phyloP scores from a whole-genome alignment of 2,888 invertebrate species.

The Phalera bucephala region DNA sequence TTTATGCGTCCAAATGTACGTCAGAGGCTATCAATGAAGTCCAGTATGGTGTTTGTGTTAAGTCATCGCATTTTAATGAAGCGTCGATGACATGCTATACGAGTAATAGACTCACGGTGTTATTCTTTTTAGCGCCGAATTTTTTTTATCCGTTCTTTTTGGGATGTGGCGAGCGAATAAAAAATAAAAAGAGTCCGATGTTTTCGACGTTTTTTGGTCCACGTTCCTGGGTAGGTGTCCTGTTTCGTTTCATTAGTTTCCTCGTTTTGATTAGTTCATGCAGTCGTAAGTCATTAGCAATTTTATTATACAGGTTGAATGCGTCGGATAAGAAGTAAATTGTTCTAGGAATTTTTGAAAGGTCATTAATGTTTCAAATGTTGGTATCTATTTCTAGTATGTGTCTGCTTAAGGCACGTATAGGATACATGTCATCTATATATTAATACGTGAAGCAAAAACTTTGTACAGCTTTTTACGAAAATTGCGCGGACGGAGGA shows the following conservation, averaged over 20 bases:
- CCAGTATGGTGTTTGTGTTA: slow-evolving; percentile 78
- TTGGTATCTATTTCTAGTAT: background rate
- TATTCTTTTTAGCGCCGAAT: slow-evolving; percentile 79
- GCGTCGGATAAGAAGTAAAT: slow-evolving; percentile 5
- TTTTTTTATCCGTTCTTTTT: slow-evolving; percentile 63
- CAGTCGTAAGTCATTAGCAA: slow-evolving; percentile 37
- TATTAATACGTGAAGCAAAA: too few relatives aligned
- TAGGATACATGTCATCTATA: background rate
- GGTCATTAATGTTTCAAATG: background rate
- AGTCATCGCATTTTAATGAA: slow-evolving; percentile 83
- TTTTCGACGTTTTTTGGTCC: slow-evolving; percentile 52
- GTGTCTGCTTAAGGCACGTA: too few relatives aligned
- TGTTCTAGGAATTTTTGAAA: background rate
- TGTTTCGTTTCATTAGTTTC: slow-evolving; percentile 55
- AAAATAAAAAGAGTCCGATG: slow-evolving; percentile 56
- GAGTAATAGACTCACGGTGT: slow-evolving; percentile 78
- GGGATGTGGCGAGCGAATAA: slow-evolving; percentile 55
- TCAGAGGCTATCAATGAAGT: slow-evolving; percentile 82
- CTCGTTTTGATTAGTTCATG: slow-evolving; percentile 46
- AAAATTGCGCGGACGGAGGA: too few relatives aligned
- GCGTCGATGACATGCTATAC: slow-evolving; percentile 81
- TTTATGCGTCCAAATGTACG: slow-evolving; percentile 70
- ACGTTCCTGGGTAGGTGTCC: slow-evolving; percentile 56
- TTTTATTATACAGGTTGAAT: background rate
- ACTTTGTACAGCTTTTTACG: too few relatives aligned